These are phyloP conservation scores for Drosophila guanche DNA, from an alignment of 1,140 invertebrate species.

Conservation along the genomic window DNA sequence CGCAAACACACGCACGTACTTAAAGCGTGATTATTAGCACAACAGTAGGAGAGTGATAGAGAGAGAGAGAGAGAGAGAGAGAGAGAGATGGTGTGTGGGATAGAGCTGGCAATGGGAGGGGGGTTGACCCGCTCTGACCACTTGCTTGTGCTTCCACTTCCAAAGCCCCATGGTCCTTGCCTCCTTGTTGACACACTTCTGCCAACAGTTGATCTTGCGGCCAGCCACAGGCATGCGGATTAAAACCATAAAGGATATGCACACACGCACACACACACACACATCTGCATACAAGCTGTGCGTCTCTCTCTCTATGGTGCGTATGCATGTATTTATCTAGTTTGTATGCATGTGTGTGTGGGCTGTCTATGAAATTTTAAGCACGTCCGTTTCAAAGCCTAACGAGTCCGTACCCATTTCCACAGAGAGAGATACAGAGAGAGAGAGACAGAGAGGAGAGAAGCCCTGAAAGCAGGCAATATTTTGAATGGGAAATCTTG, in stretches of 20 bases:
- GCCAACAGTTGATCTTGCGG: slow-evolving; percentile 82
- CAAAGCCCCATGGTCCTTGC: slow-evolving; percentile 4
- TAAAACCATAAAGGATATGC: slow-evolving; percentile 82
- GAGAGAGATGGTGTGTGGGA: slow-evolving; percentile 11
- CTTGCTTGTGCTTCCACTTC: slow-evolving; percentile 56
- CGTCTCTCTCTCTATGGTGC: slow-evolving; percentile 5
- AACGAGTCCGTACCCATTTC: slow-evolving; percentile 62
- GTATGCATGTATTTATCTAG: slow-evolving; percentile 23
- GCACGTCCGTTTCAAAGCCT: slow-evolving; percentile 75
- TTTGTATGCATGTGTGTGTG: slow-evolving; percentile 11
- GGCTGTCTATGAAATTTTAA: slow-evolving; percentile 73
- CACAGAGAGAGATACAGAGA: slow-evolving; percentile 23
- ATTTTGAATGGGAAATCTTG: slow-evolving; percentile 49
- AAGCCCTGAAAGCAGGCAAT: slow-evolving; percentile 65
- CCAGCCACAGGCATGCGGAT: slow-evolving; percentile 80
- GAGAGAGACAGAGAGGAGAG: slow-evolving; percentile 1
- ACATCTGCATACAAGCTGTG: slow-evolving; percentile 3
- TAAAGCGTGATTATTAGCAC: slow-evolving; percentile 79
- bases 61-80: slow-evolving; percentile 14
- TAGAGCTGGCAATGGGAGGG: neutral
- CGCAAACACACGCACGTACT: slow-evolving; percentile 39
- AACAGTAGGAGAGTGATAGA: slow-evolving; percentile 39
- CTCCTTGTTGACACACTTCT: slow-evolving; percentile 80
- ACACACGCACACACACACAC: slow-evolving; percentile 44
- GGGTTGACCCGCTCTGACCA: slow-evolving; percentile 69